phyloP scores from a whole-genome alignment of 2,797 vertebrate species.

The Lepilemur ruficaudatus region DNA sequence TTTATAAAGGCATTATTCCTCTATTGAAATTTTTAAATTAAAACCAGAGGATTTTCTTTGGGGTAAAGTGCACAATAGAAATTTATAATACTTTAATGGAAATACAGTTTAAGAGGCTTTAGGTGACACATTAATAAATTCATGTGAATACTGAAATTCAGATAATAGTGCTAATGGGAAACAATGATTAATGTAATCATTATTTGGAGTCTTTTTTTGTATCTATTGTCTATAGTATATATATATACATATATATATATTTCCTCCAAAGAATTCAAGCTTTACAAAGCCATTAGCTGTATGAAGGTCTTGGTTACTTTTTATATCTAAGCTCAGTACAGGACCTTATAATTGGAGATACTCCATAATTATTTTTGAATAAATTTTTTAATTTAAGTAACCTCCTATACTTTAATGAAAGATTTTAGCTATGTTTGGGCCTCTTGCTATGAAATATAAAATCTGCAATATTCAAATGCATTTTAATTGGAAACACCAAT shows the following conservation, averaged over 20 bases:
- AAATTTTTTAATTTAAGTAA: slow-evolving; percentile 10
- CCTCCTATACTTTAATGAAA: not conserved
- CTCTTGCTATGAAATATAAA: slow-evolving; percentile 51
- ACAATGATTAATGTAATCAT: not conserved
- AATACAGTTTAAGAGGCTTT: slow-evolving; percentile 13
- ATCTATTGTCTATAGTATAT: not conserved
- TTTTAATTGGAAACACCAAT: slow-evolving; percentile 26
- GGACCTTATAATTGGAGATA: not conserved
- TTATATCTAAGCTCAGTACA: not conserved
- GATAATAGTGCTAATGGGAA: not conserved
- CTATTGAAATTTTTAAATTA: not conserved
- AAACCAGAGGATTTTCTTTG: not conserved
- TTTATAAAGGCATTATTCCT: slow-evolving; percentile 27
- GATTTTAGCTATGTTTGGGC: not conserved
- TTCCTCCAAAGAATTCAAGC: not conserved
- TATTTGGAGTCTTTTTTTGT: not conserved
- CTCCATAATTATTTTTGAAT: slow-evolving; percentile 18
- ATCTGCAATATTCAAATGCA: slow-evolving; percentile 20
- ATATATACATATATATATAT: not conserved
- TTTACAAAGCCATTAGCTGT: not conserved
- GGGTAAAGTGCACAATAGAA: not conserved
- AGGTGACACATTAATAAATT: slow-evolving; percentile 30
- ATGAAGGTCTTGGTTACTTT: not conserved
- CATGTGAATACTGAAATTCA: slow-evolving; percentile 39
- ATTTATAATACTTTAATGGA: not conserved